These are phyloP conservation scores for Enhydra lutris DNA, from an alignment of 2,113 vertebrate genomes.

Conservation along the genomic window DNA sequence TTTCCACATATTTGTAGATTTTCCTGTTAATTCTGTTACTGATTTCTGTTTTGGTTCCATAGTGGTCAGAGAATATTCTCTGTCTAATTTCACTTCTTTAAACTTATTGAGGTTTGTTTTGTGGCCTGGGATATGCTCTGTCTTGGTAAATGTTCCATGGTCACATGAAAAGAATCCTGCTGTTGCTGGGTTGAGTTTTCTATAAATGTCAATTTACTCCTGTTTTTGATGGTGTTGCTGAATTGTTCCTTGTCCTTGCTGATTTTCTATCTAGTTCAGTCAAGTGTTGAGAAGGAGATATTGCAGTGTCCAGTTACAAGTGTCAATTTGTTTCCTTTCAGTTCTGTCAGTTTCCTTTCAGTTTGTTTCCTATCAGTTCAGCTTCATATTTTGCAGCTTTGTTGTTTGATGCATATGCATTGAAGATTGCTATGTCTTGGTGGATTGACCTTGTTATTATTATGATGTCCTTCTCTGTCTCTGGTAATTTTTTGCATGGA, in stretches of 20 bases:
- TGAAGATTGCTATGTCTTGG: not conserved
- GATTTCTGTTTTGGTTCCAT: not conserved
- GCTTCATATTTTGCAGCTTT: not conserved
- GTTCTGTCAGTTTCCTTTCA: not conserved
- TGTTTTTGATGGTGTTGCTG: slow-evolving; percentile 5
- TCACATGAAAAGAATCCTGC: slow-evolving; percentile 9
- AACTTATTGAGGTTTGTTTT: slow-evolving; percentile 9
- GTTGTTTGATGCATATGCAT: not conserved
- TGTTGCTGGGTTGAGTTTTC: not conserved
- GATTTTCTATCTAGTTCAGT: slow-evolving; percentile 12
- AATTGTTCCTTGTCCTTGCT: slow-evolving; percentile 13
- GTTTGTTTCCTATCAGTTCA: not conserved
- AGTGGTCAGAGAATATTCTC: not conserved
- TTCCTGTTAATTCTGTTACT: slow-evolving; percentile 17
- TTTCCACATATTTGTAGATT: slow-evolving; percentile 20
- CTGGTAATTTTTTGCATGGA: not conserved
- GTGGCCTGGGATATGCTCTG: not conserved
- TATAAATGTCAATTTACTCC: not conserved
- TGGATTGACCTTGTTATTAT: not conserved
- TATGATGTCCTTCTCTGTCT: not conserved
- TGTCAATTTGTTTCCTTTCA: not conserved
- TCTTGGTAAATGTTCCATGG: slow-evolving; percentile 11
- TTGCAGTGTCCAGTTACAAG: not conserved
- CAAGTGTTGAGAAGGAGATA: not conserved
- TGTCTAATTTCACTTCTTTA: not conserved